Percentiles rank a stretch among this genome's conserved stretches.
phyloP scores from a whole-genome alignment of 2,888 invertebrate species.

The Teleogryllus oceanicus region DNA sequence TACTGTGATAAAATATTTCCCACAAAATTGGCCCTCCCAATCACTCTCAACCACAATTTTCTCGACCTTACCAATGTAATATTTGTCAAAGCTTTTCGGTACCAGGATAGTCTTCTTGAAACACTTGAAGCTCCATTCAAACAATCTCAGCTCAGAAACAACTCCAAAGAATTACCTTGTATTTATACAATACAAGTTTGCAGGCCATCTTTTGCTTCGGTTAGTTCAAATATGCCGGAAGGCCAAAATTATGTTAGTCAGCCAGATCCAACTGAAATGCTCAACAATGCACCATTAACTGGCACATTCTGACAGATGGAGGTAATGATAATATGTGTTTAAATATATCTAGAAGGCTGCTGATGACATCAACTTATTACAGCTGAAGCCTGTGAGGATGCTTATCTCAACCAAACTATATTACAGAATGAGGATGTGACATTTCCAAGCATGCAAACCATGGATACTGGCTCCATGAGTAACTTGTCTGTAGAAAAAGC shows the following conservation, averaged over 20 bases:
- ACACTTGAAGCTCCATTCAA: constrained; percentile 29
- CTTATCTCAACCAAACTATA: not conserved
- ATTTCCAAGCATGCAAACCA: not conserved
- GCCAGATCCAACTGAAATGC: not conserved
- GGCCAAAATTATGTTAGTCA: constrained; percentile 20
- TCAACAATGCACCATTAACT: too few relatives aligned
- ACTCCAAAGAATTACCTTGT: constrained; percentile 25
- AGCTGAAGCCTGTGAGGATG: constrained; percentile 12
- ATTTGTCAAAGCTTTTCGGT: constrained; percentile 32
- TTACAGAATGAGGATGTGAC: not conserved
- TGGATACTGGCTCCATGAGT: too few relatives aligned
- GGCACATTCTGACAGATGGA: too few relatives aligned
- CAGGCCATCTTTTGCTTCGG: constrained; percentile 25
- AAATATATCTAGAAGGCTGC: not conserved
- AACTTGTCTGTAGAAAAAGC: not conserved
- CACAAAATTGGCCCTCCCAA: constrained; percentile 22
- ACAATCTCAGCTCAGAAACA: not conserved
- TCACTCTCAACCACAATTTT: constrained; percentile 28
- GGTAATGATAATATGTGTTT: too few relatives aligned
- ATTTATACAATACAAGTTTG: constrained; percentile 31
- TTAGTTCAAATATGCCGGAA: constrained; percentile 6
- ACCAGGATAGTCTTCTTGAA: constrained; percentile 31
- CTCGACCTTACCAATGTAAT: constrained; percentile 28
- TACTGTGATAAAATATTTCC: constrained; percentile 31
- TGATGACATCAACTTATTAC: not conserved